Base-by-base conservation (phyloP, 1,140 invertebrate species). In the Dysdera silvatica region DNA sequence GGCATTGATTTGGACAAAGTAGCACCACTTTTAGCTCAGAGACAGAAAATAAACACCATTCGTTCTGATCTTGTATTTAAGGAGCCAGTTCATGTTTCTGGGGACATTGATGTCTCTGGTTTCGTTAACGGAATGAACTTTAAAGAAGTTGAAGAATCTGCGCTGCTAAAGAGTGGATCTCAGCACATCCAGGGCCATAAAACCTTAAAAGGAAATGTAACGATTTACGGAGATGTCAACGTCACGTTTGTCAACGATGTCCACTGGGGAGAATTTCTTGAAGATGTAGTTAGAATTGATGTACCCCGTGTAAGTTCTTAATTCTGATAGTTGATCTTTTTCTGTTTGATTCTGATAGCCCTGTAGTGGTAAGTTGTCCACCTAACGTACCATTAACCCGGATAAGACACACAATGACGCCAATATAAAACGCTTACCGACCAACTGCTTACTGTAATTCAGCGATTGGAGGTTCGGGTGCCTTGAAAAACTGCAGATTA, bases 121-220 rank as follows among this genome's bases (percentile, higher is more conserved):
- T 7, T 29, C 10, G 63, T 65, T n/a, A 65, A 65, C 32, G 57
- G 51, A 20, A 40, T 65, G 7, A 18, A 65, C 3, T 26, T 65
- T 3, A 47, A 52, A 7, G 20, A 33, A n/a, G n/a, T 65, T 2
- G 37, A 6, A 7, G 33, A 54, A 5, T 45, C 20, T n/a, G 28
- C 60, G 26, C 49, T 65, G 4, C 18, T 53, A 26, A 59, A 45
- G 32, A 37, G 33, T 4, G 56, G 55, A 5, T 35, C 45, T 2
- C 56, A 59, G 18, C 5, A 40, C 5, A 55, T 65, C 18, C 28
- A 7, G 10, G 63, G 63, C 1, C 37, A 29, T 23, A 58, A 59
- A 32, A 24, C 40, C 10, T 4, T 65, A 4, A 45, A 16, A 12
- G 55, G 55, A 8, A 43, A 52, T n/a, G 52, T 59, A 7, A 65